Evolutionary conservation across 2,888 invertebrate genomes (phyloP).

Genomic region (Trissonchulus sp.): DNA sequence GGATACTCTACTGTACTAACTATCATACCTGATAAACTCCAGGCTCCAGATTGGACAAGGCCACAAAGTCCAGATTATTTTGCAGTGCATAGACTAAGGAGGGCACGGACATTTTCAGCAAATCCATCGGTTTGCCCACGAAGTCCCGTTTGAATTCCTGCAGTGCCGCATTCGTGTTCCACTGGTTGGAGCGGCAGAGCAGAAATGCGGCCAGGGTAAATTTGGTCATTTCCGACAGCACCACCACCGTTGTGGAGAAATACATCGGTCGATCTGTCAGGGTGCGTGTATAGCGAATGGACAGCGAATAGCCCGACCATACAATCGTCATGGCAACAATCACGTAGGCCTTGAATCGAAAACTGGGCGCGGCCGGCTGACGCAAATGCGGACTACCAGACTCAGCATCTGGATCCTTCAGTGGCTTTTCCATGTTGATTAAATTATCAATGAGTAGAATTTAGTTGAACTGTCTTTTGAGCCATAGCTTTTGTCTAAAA

Average conservation of each 20-base stretch:
- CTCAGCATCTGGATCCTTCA: too few relatives aligned
- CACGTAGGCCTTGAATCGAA: constrained; percentile 44
- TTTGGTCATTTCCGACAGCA: constrained; percentile 46
- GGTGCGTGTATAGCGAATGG: constrained; percentile 47
- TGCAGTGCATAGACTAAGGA: constrained; percentile 50
- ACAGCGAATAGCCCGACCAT: constrained; percentile 51
- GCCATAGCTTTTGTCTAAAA: too few relatives aligned
- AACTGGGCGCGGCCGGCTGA: too few relatives aligned
- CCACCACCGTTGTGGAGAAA: constrained; percentile 45
- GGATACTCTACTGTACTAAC: too few relatives aligned
- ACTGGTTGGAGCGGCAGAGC: constrained; percentile 35
- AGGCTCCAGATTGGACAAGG: constrained; percentile 49
- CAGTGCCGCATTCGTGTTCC: neutral
- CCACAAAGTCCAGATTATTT: constrained; percentile 52
- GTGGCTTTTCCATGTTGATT: too few relatives aligned
- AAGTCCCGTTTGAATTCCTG: constrained; percentile 35
- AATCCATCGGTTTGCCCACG: constrained; percentile 46
- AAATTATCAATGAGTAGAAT: too few relatives aligned
- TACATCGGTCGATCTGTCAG: constrained; percentile 40
- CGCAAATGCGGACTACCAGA: too few relatives aligned
- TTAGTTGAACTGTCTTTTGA: too few relatives aligned
- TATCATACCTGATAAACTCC: constrained; percentile 48
- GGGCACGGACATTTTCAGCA: constrained; percentile 51
- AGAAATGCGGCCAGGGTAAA: constrained; percentile 42
- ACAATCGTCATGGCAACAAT: constrained; percentile 47